Evolutionary conservation across 2,113 vertebrate genomes (phyloP), one percentile per base, ranked within the genome.

Genomic region (Chunga burmeisteri): DNA sequence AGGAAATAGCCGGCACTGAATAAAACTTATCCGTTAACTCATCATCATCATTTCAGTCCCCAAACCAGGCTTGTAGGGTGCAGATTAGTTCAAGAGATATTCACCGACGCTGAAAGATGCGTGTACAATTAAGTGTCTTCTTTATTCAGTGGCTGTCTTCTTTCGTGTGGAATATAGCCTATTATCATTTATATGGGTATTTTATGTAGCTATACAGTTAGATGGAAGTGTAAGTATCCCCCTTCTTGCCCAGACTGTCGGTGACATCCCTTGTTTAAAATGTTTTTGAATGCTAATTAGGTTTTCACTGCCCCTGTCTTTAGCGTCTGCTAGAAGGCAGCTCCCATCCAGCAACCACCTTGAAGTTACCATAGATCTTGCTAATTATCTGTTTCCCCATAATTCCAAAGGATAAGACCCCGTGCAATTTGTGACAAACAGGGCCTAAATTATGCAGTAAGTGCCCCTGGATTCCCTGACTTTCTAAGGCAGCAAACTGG

Each of bases 281-380:
- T 81, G 90, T 78, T 95, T 96, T 94, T 67, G 58, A 92, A 91
- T 81, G 40, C 14, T 95, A 94, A 94, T 95, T 96, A 83, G 26
- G 16, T 85, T 96, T 94, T 90, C 84, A 52, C 32, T 96, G 74
- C 23, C 62, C 62, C 53, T 73, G 67, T 93, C 53, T 90, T 87
- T 80, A 91, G 46, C 30, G 10, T 77, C 49, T 95, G 53, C 65
- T 87, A 58, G 56, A 94, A 93, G 27, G 61, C 93, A 84, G 68
- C 74, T 93, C 50, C 74, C 47, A 90, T 92, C 47, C 78, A 83
- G 66, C 50, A 95, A 86, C 71, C 74, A 81, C 87, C 58, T 83
- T 96, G 87, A 94, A 93, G 89, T 94, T 95, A 91, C 53, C 81
- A 70, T 87, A 96, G 71, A 87, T 95, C 78, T 95, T 90, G 59